These are phyloP conservation scores for Dynastes grantii DNA, from an alignment of 2,888 invertebrate species.

Conservation along the genomic window DNA sequence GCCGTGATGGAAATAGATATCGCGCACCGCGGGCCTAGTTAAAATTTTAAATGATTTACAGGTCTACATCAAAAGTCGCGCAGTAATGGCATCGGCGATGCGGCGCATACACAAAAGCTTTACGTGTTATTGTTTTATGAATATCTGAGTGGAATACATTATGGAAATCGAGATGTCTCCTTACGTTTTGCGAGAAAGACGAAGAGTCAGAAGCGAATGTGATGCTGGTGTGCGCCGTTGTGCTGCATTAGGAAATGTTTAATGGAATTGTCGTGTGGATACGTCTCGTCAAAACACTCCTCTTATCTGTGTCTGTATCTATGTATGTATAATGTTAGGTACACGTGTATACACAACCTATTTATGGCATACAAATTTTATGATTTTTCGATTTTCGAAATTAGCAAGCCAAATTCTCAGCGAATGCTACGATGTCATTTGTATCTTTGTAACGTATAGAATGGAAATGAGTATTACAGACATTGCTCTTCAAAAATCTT, in stretches of 20 bases:
- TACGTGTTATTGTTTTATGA: slow-evolving; percentile 47
- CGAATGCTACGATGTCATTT: too few species aligned
- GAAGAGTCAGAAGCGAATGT: neutral
- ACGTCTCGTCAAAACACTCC: neutral
- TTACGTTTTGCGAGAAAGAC: slow-evolving; percentile 5
- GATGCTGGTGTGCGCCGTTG: neutral
- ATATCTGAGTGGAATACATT: slow-evolving; percentile 48
- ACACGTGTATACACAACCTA: too few species aligned
- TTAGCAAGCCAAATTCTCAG: slow-evolving; percentile 8
- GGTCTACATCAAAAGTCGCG: neutral
- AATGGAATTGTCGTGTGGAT: slow-evolving; percentile 23
- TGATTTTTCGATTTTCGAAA: neutral
- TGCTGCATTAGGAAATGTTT: neutral
- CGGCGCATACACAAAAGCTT: slow-evolving; percentile 16
- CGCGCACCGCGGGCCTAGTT: neutral
- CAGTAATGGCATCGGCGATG: neutral
- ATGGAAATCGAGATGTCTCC: slow-evolving; percentile 48
- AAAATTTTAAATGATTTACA: slow-evolving; percentile 41
- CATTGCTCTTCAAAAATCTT: too few species aligned
- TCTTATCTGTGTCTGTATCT: neutral
- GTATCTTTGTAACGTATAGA: too few species aligned
- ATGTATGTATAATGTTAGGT: neutral
- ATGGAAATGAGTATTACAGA: too few species aligned
- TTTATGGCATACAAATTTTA: too few species aligned
- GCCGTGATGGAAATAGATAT: too few species aligned